These are phyloP conservation scores for Protomyctophum bolini DNA, from an alignment of 2,113 vertebrate genomes.

Conservation along the genomic window DNA sequence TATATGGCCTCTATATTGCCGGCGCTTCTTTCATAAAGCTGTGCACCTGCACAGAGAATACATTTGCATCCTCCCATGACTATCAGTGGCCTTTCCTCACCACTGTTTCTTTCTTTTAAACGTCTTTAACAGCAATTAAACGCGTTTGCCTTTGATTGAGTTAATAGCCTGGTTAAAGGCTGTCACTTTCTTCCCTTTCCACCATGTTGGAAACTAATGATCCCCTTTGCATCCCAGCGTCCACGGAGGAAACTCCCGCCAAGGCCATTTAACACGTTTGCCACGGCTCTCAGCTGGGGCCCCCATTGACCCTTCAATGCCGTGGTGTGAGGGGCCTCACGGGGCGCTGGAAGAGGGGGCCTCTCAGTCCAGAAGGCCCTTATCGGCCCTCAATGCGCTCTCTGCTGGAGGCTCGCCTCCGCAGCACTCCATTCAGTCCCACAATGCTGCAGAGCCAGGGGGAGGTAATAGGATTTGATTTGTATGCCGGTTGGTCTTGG, in stretches of 20 bases:
- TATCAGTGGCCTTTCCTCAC: constrained; percentile 52
- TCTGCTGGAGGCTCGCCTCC: constrained; percentile 76
- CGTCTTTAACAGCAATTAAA: constrained; percentile 74
- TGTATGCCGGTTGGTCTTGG: constrained; percentile 75
- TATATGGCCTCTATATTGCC: constrained; percentile 3
- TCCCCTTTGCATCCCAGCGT: constrained; percentile 68
- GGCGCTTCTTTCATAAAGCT: constrained; percentile 48
- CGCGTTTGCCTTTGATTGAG: constrained; percentile 73
- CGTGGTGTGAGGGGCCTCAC: constrained; percentile 75
- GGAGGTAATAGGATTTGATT: constrained; percentile 83
- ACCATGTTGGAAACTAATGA: constrained; percentile 80
- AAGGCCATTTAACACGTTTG: constrained; percentile 76
- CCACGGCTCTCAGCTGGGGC: constrained; percentile 71
- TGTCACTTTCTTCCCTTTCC: constrained; percentile 79
- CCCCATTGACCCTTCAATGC: constrained; percentile 72
- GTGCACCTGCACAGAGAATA: constrained; percentile 67
- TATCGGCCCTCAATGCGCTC: constrained; percentile 77
- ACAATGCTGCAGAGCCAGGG: constrained; percentile 70
- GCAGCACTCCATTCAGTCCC: constrained; percentile 73
- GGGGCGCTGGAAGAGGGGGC: constrained; percentile 58
- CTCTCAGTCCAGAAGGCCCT: constrained; percentile 66
- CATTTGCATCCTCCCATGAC: constrained; percentile 40
- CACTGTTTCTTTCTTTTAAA: constrained; percentile 48
- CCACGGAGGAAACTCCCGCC: constrained; percentile 74
- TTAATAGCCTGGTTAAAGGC: constrained; percentile 76